Evolutionary conservation across 2,888 invertebrate genomes (phyloP), one percentile per base, ranked within the genome.

Genomic region (Apoda limacodes): DNA sequence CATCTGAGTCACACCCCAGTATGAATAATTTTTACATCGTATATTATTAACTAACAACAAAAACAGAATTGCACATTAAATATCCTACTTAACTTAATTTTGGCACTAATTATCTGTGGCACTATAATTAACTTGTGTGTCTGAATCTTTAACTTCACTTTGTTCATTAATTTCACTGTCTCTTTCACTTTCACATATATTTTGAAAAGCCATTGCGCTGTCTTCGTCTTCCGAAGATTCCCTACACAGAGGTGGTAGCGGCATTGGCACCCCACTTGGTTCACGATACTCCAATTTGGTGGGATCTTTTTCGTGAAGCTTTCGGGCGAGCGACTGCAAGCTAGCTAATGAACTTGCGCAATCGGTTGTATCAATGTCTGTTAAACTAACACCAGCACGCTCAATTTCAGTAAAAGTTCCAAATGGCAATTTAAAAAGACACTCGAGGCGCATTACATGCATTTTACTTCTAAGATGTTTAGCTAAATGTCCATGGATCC

Each of bases 381-480:
- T 94, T 44, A 97, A 83, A 70, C 93, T 91, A 39, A 92, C 88
- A 42, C 92, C 94, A 22, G 91, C 92, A 26, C 95, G 84, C 71
- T 95, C 97, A 57, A 98, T 89, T 75, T 96, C 94, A 6, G 95
- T 94, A 61, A 95, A 95, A 24, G 95, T 92, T 30, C 96, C 97
- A 57, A 93, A 93, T 0, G 97, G 96, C 45, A 98, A 76, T 70
- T 95, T 95, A 34, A 94, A 94, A 41, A 95, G 76, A 60, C 93
- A 93, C 67, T 97, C 97, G 40, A 97, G 81, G 52, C 93, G 90
- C 88, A 93, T 93, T 22, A 97, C 95, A 60, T 98, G 98, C 85
- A 93, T 92, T 81, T 96, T 96, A 42, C 95, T 95, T 33, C 98
- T 87, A 38, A 98, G 83, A 82, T 99, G 98, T 69, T 98, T 98